Evolutionary conservation across 2,797 vertebrate species (phyloP).

Genomic region (Peromyscus nudipes): DNA sequence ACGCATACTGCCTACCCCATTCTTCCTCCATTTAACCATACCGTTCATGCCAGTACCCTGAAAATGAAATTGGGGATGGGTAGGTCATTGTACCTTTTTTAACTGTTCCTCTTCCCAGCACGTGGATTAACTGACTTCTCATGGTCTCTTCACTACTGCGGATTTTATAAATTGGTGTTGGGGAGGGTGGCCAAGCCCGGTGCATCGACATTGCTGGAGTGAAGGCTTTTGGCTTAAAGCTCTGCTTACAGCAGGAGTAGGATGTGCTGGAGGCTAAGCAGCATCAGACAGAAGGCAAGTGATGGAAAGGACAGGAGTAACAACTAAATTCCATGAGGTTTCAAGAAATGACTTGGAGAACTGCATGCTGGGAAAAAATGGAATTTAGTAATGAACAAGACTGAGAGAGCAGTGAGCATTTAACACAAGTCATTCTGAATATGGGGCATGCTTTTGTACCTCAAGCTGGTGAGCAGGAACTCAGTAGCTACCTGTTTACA

Average conservation of each 20-base stretch:
- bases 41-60: neutral
- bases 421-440: neutral
- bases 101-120: neutral
- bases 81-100: neutral
- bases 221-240: neutral
- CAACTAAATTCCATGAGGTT: neutral
- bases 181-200: neutral
- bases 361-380: neutral
- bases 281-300: neutral
- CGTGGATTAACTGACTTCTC: neutral
- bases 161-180: neutral
- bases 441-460: neutral
- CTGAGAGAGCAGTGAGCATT: neutral
- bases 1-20: neutral
- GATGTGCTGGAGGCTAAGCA: neutral
- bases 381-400: neutral
- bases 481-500: neutral
- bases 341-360: neutral
- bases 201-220: too few species aligned
- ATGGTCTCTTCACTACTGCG: neutral
- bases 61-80: neutral
- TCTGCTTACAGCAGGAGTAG: neutral
- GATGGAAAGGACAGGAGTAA: neutral
- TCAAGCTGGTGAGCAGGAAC: neutral
- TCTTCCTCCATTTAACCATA: neutral